Base-by-base conservation (phyloP, 2,888 invertebrate species). In the Gastrophysa polygoni region DNA sequence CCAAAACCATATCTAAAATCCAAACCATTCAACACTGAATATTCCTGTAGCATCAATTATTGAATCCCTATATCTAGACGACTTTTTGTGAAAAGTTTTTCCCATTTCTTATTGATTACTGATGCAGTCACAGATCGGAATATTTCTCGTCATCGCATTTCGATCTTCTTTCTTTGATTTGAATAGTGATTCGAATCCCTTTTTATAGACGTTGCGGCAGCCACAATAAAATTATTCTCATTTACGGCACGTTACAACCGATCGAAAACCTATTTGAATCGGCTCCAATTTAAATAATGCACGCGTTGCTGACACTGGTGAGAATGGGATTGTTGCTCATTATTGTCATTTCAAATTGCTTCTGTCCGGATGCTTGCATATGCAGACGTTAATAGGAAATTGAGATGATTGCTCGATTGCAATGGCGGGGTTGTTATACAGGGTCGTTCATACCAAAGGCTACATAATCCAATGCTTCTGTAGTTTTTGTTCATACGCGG, bases 231-330 rank as follows among this genome's bases (percentile, higher is more conserved):
- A 55, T 55, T 56, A 61, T 56, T 60, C 44, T 66, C 59, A 63
- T 59, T 61, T 51, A 38, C 47, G 57, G 68, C 48, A 66, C 70
- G 67, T 68, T 55, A 57, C 47, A 63, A 63, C 38, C 63, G 63
- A 67, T 67, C 47, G 56, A 63, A 68, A 62, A 65, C 70, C 70
- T 70, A 72, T 73, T 68, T 67, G 72, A 71, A 64, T 63, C 73
- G 69, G 62, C 47, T 50, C 59, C 49, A 32, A 34, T 43, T 46
- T 38, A 14, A 38, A 38, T 38, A 38, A 38, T 38, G 38, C 38
- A 38, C 38, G 38, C 38, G 38, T 10, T 2, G 14, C 38, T 38
- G 14, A 38, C 38, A 38, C 38, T 38, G n/a, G 38, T 38, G 38
- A 38, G 38, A 38, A 38, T 38, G 2, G 38, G 14, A 38, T 38